Conservation (phyloP, 2,888 invertebrate species). For the Eucera pruinosa region DNA sequence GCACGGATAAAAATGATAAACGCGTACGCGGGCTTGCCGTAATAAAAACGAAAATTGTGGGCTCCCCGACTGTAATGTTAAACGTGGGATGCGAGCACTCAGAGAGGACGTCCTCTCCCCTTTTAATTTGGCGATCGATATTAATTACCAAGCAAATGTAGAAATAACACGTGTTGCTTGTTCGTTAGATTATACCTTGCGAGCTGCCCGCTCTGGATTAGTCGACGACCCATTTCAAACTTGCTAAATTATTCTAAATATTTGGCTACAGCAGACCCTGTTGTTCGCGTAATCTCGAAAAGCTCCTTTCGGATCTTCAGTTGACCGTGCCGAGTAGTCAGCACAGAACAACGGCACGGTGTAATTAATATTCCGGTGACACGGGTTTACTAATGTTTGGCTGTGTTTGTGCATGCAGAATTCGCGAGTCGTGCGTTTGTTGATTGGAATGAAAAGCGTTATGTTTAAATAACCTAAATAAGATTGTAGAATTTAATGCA, state of each 20-base stretch:
- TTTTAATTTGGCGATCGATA: conserved; percentile 32
- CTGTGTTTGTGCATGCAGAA: not conserved
- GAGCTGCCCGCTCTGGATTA: conserved; percentile 5
- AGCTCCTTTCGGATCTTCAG: conserved; percentile 4
- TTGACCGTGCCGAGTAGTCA: too few relatives aligned
- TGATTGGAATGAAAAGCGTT: not conserved
- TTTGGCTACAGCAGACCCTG: conserved; percentile 26
- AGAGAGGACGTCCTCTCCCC: not conserved
- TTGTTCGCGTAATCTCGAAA: conserved; percentile 24
- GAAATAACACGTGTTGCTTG: conserved; percentile 52
- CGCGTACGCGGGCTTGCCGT: conserved; percentile 34
- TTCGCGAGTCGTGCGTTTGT: too few relatives aligned
- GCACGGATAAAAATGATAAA: conserved; percentile 54
- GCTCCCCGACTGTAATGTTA: conserved; percentile 20
- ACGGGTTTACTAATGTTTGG: not conserved
- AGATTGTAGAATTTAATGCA: not conserved
- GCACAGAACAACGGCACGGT: not conserved
- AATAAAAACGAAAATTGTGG: conserved; percentile 44
- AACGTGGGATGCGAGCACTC: not conserved
- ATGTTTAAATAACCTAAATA: not conserved
- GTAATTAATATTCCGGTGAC: conserved; percentile 27
- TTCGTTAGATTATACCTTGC: conserved; percentile 16
- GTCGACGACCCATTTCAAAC: conserved; percentile 14
- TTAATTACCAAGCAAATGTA: conserved; percentile 46
- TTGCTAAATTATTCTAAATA: conserved; percentile 48